These are phyloP conservation scores for Pitangus sulphuratus DNA, from an alignment of 2,797 vertebrate genomes.

Conservation along the genomic window DNA sequence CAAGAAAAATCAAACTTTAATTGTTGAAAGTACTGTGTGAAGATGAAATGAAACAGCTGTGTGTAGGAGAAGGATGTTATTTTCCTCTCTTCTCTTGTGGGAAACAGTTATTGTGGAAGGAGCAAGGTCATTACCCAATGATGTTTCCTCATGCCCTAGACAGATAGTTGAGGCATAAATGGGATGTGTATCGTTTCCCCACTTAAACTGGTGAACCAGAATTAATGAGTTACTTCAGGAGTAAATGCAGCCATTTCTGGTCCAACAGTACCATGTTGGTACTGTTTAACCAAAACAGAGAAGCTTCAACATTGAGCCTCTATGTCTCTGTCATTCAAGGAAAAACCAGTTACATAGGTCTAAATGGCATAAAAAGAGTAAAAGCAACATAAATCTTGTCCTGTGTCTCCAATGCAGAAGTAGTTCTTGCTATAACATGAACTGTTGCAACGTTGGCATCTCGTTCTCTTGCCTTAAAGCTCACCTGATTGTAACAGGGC, in stretches of 20 bases:
- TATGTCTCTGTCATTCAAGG: neutral
- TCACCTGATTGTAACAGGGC: neutral
- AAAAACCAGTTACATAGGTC: neutral
- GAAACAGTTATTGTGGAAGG: neutral
- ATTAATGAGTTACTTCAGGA: neutral
- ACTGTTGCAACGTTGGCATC: neutral
- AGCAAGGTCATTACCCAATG: neutral
- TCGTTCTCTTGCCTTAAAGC: neutral
- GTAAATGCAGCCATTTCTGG: neutral
- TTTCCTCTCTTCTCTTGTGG: neutral
- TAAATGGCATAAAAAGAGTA: neutral
- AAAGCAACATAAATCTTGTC: neutral
- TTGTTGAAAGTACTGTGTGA: neutral
- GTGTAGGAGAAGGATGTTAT: neutral
- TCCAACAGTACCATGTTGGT: neutral
- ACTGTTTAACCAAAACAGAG: neutral
- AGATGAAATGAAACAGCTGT: neutral
- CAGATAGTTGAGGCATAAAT: neutral
- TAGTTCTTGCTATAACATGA: neutral
- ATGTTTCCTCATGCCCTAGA: neutral
- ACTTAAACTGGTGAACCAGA: neutral
- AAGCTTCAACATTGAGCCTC: neutral
- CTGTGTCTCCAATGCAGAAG: neutral
- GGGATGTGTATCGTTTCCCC: neutral
- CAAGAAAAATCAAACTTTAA: neutral